Percentiles rank a stretch among this genome's conserved stretches.
Evolutionary conservation across 2,797 vertebrate genomes (phyloP).

Genomic region (Diceros bicornis): DNA sequence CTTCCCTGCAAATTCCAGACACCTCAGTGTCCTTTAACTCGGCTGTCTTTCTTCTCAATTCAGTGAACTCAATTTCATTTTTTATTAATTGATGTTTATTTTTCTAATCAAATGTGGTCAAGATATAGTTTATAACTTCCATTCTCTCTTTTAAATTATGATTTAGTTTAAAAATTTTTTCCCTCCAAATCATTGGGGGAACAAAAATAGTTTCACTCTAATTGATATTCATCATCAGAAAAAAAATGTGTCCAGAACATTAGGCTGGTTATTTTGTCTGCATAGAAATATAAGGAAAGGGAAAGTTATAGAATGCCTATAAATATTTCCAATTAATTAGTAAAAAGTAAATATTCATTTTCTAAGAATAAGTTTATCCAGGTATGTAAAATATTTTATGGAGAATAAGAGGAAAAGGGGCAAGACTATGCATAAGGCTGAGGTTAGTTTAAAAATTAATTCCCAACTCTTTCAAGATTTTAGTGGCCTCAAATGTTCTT

Average conservation of each 20-base stretch:
- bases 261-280: background rate
- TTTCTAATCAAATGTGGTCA: background rate
- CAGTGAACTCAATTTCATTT: background rate
- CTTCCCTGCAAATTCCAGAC: background rate
- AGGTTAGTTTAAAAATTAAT: slow-evolving; percentile 17
- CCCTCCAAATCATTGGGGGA: background rate
- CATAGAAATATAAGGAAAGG: background rate
- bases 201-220: background rate
- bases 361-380: background rate
- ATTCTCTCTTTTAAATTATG: background rate
- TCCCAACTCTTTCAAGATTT: slow-evolving; percentile 15
- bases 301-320: background rate
- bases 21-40: background rate
- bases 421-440: background rate
- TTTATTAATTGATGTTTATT: background rate
- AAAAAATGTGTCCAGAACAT: background rate
- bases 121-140: background rate
- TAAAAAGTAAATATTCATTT: background rate
- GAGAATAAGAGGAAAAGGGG: background rate
- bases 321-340: background rate
- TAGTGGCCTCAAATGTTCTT: background rate
- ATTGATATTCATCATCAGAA: background rate
- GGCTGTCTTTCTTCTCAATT: background rate
- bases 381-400: slow-evolving; percentile 10
- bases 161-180: background rate